Percentiles rank a stretch among this genome's conserved stretches.
Conservation (phyloP, 2,888 invertebrate species). For the Fragum fragum region DNA sequence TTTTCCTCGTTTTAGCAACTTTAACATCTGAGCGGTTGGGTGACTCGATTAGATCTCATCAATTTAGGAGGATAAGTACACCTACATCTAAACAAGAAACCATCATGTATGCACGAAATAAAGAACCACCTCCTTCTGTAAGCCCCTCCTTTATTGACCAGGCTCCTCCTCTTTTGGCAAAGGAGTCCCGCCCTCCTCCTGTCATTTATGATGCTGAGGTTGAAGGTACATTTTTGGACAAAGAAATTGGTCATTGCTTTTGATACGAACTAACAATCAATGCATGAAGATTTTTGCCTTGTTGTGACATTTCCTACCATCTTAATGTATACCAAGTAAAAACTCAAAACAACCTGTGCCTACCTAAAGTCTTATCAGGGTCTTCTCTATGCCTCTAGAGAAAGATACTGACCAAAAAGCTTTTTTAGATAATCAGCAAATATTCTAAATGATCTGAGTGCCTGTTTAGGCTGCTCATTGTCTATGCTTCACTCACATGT, state of each 20-base stretch:
- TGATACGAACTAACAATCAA: too few relatives aligned
- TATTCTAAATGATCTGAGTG: too few relatives aligned
- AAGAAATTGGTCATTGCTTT: neutral
- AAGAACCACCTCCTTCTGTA: constrained; percentile 13
- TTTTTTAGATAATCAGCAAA: too few relatives aligned
- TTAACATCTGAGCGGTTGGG: constrained; percentile 1
- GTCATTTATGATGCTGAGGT: constrained; percentile 63
- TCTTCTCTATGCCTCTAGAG: too few relatives aligned
- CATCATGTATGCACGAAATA: neutral
- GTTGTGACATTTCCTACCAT: too few relatives aligned
- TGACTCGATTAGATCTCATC: neutral
- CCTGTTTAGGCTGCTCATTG: too few relatives aligned
- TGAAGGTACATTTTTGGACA: constrained; percentile 50
- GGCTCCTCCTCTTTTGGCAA: constrained; percentile 34
- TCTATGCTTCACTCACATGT: too few relatives aligned
- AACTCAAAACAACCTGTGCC: too few relatives aligned
- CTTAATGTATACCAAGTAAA: too few relatives aligned
- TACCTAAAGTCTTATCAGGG: too few relatives aligned
- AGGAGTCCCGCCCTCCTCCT: constrained; percentile 64
- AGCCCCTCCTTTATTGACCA: constrained; percentile 34
- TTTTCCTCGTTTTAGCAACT: neutral
- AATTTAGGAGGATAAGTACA: constrained; percentile 5
- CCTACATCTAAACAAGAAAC: constrained; percentile 1
- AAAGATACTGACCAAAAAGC: too few relatives aligned
- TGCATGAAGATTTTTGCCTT: too few relatives aligned